These are phyloP conservation scores for Coleophora flavipennella DNA, from an alignment of 2,888 invertebrate genomes.

Conservation along the genomic window DNA sequence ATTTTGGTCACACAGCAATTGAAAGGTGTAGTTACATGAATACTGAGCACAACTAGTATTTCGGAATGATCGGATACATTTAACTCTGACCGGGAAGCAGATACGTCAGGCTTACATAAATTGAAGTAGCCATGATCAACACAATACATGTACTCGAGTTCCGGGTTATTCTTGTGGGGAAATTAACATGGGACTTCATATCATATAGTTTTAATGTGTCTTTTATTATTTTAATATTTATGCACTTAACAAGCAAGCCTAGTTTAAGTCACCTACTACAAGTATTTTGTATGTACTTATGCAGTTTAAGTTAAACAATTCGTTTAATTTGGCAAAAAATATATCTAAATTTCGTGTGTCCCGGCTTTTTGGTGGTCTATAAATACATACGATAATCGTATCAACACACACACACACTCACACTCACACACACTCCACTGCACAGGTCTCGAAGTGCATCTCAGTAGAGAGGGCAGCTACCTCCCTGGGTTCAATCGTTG, in stretches of 20 bases:
- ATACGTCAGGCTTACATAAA: not conserved
- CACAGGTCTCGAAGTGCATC: constrained; percentile 3
- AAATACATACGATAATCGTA: constrained; percentile 1
- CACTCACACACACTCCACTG: not conserved
- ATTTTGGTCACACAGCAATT: too few species aligned
- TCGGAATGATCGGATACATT: not conserved
- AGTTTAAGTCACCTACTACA: not conserved
- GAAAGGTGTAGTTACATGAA: too few species aligned
- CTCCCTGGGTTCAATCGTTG: not conserved
- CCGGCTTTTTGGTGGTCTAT: not conserved
- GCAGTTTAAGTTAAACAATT: not conserved
- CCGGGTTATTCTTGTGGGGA: constrained; percentile 2
- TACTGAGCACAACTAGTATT: not conserved
- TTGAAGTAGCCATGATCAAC: constrained; percentile 3
- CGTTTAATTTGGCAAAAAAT: not conserved
- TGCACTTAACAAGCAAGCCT: not conserved
- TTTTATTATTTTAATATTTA: not conserved
- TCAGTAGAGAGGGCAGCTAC: not conserved
- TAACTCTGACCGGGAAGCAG: not conserved
- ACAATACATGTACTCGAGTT: not conserved
- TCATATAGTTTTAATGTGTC: not conserved
- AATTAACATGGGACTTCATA: not conserved
- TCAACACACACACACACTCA: too few species aligned
- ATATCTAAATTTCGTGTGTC: too few species aligned
- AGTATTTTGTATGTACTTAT: not conserved